Evolutionary conservation across 1,140 invertebrate species (phyloP).

Genomic region (Gonatopus flavifemur): DNA sequence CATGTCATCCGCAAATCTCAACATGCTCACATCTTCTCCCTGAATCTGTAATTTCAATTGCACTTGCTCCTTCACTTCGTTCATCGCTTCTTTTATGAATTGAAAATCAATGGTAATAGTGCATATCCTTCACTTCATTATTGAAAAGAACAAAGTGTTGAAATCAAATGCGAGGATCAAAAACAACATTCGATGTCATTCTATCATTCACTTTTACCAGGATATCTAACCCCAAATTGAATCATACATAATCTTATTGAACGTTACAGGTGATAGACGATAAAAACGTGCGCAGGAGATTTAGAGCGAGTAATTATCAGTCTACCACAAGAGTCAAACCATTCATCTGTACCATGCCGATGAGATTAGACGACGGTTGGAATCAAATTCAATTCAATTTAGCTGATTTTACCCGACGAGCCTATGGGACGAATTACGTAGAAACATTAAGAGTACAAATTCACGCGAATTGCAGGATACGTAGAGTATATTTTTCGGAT

Average conservation of each 20-base stretch:
- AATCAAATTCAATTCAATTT: constrained; percentile 99
- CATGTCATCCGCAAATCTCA: no score
- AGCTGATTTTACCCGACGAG: constrained; percentile 95
- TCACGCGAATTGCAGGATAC: constrained; percentile 97
- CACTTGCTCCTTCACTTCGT: no score
- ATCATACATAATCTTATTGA: not conserved
- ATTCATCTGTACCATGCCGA: constrained; percentile 99
- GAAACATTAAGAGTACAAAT: constrained; percentile 97
- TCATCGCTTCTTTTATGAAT: no score
- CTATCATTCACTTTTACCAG: not conserved
- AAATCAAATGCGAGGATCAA: no score
- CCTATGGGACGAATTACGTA: constrained; percentile 99
- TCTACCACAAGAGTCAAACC: constrained; percentile 97
- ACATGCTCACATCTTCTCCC: no score
- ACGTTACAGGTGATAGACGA: constrained; percentile 87
- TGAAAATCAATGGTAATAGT: no score
- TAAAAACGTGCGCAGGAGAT: constrained; percentile 92
- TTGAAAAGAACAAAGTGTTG: no score
- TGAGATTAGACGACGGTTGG: constrained; percentile 98
- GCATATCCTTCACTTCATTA: no score
- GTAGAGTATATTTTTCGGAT: constrained; percentile 98
- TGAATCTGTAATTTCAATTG: no score
- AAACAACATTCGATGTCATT: constrained; percentile 9
- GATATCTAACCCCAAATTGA: no score
- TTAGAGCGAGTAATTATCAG: constrained; percentile 97